Evolutionary conservation across 1,140 invertebrate genomes (phyloP), one percentile per base, ranked within the genome.

Genomic region (Pogonus chalceus): DNA sequence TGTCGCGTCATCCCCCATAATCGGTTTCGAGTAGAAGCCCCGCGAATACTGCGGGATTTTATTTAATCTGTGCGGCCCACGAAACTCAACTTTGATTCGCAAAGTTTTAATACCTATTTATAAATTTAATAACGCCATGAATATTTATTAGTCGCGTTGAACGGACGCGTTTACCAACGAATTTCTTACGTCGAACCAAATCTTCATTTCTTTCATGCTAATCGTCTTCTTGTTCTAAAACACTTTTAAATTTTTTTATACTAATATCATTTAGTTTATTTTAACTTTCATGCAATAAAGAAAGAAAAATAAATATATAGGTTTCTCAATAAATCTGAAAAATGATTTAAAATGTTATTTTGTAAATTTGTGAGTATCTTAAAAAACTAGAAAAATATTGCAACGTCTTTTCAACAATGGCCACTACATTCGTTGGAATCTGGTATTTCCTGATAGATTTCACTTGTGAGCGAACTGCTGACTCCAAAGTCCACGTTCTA

Each of bases 71-170:
- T 43, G 37, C 37, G 37, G 37, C 37, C n/a, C 37, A 16, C 18
- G 18, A 16, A 43, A 43, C 37, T 43, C 37, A 43, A 43, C 37
- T 43, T 43, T 43, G 37, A 43, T 43, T 43, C 37, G 37, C 37
- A 43, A 43, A 43, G 37, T 43, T 43, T 43, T 43, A 43, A 43
- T 43, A 43, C 37, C 37, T 43, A 43, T 43, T 43, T 43, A 43
- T 43, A 43, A 43, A 43, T 43, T 43, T 43, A 43, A 43, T 43
- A 43, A 43, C 37, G 37, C 37, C 37, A 43, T 43, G 37, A 43
- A 43, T 43, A 43, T 43, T 43, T 43, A 43, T 43, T 43, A 43
- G 37, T 16, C 18, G 9, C 37, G 18, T 16, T 43, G 37, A 43
- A 43, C 18, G 37, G 7, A 10, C 37, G 18, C 37, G 37, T 43